Base-by-base conservation (phyloP, 2,113 vertebrate genomes). In the Micromys minutus region DNA sequence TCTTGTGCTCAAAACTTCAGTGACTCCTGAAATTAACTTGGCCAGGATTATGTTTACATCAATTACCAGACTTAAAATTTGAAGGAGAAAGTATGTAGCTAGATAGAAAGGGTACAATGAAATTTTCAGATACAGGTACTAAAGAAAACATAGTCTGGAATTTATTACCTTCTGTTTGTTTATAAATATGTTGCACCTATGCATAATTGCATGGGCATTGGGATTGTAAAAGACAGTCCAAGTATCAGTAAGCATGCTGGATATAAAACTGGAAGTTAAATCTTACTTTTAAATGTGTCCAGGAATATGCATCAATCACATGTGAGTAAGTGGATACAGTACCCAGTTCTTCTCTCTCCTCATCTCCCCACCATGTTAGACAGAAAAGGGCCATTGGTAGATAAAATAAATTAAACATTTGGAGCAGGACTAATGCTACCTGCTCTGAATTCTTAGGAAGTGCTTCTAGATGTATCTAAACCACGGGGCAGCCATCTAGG, bases 131-230 rank as follows among this genome's bases (percentile, higher is more conserved):
- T 29, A 81, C 2, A 19, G 17, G 5, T 90, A 77, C n/a, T 65
- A 95, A 96, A 69, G 52, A 93, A 95, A 92, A 71, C 34, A 72
- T 39, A 57, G 71, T 88, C 81, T 87, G 80, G 45, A 84, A 84
- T 86, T 83, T 79, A 89, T 1, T 6, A 52, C 12, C 57, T 86
- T 31, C 19, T 92, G 50, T 85, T 34, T 67, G 29, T 36, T 91
- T 89, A 42, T 79, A 69, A 69, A 65, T 88, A 59, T 59, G 24
- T 74, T 88, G 26, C 5, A 22, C 15, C 71, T 39, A 75, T 15
- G 26, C 92, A 36, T 84, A 74, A 76, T 55, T 79, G 22, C 42
- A 45, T 75, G 0, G 57, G 29, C 59, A 95, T 8, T 21, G 89
- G 2, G 24, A 72, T 83, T 77, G 84, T 59, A 31, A 10, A 85